A percentile compares a stretch with the other conserved stretches of the same genome.
Evolutionary conservation across 2,888 invertebrate genomes (phyloP).

Genomic region (Trissolcus japonicus): DNA sequence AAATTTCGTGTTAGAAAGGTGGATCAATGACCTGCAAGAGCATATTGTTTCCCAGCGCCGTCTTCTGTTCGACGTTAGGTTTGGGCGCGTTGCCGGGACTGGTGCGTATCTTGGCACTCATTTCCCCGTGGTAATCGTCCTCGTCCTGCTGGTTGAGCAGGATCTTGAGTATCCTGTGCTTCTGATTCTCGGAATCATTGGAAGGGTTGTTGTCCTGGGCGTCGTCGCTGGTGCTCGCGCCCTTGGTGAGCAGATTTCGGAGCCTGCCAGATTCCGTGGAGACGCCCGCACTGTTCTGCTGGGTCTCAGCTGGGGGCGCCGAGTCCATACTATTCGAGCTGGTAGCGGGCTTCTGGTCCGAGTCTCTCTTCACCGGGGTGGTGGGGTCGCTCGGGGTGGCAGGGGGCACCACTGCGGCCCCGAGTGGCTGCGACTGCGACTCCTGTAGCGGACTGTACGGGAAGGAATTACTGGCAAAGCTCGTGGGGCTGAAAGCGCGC

Average conservation of each 20-base stretch:
- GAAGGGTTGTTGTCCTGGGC: conserved; percentile 56
- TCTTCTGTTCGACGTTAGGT: conserved; percentile 71
- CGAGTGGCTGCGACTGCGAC: conserved; percentile 74
- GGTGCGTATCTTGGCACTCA: conserved; percentile 76
- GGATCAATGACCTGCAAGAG: conserved; percentile 78
- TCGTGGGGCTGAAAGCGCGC: conserved; percentile 76
- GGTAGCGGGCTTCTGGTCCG: conserved; percentile 44
- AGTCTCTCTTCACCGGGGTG: conserved; percentile 27
- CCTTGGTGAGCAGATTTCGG: conserved; percentile 77
- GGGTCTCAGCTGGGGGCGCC: conserved; percentile 7
- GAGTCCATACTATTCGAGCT: conserved; percentile 50
- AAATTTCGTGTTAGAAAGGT: conserved; percentile 55
- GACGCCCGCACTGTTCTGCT: conserved; percentile 56
- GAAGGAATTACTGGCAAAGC: conserved; percentile 78
- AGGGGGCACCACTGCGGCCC: conserved; percentile 59
- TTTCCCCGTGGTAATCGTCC: conserved; percentile 78
- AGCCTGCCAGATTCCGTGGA: conserved; percentile 77
- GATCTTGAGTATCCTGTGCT: conserved; percentile 79
- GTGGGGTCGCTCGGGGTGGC: conserved; percentile 52
- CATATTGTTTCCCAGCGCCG: conserved; percentile 79
- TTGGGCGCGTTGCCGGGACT: conserved; percentile 69
- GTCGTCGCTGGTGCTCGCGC: conserved; percentile 66
- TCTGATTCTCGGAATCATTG: conserved; percentile 73
- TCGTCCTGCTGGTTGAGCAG: conserved; percentile 83
- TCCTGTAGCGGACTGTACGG: conserved; percentile 81